A percentile compares a stretch with the other conserved stretches of the same genome.
Evolutionary conservation across 2,113 vertebrate genomes (phyloP).

Genomic region (Balaeniceps rex): DNA sequence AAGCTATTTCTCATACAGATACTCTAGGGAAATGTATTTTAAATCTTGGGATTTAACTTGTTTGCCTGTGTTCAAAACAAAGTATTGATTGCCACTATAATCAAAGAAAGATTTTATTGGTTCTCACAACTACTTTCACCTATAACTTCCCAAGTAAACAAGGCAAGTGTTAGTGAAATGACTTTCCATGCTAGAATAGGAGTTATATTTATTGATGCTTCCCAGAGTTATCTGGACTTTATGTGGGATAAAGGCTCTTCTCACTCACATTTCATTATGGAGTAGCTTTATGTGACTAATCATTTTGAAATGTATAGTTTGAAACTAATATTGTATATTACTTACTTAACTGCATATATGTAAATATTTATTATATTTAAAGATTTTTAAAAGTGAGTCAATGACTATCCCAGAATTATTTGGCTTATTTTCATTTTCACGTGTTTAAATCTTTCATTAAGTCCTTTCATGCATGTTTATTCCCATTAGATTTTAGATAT

Average conservation of each 20-base stretch:
- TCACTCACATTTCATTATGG: not conserved
- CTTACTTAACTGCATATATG: not conserved
- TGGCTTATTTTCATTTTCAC: not conserved
- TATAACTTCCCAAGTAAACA: not conserved
- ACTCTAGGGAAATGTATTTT: not conserved
- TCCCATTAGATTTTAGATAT: not conserved
- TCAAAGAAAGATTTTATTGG: conserved; percentile 15
- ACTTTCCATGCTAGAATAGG: not conserved
- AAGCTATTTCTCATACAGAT: not conserved
- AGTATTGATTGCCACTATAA: conserved; percentile 5
- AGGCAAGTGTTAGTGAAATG: not conserved
- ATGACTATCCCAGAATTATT: not conserved
- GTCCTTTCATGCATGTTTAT: not conserved
- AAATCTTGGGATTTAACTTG: not conserved
- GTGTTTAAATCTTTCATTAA: not conserved
- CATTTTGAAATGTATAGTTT: not conserved
- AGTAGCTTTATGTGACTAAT: not conserved
- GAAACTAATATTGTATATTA: not conserved
- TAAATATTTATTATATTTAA: not conserved
- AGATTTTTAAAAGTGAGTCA: not conserved
- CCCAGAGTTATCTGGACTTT: not conserved
- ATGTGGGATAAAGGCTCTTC: not conserved
- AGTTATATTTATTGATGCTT: conserved; percentile 11
- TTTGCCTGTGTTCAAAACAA: not conserved
- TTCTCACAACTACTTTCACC: not conserved